These are phyloP conservation scores for Eretmochelys imbricata DNA, from an alignment of 2,113 vertebrate genomes.

Conservation along the genomic window DNA sequence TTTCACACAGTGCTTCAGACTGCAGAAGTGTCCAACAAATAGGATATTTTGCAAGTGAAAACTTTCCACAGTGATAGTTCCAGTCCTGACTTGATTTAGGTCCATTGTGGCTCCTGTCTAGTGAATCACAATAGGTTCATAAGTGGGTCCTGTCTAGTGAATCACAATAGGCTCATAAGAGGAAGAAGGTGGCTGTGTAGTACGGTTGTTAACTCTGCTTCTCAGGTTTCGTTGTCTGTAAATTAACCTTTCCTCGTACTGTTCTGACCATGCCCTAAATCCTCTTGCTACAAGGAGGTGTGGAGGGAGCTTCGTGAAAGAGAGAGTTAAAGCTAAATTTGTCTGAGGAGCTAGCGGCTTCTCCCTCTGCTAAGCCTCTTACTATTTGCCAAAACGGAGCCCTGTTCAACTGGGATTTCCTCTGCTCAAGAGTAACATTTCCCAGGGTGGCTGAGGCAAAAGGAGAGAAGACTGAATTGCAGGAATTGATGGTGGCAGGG, in stretches of 20 bases:
- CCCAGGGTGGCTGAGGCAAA: background rate
- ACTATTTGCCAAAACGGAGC: background rate
- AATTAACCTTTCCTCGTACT: background rate
- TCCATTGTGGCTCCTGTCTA: background rate
- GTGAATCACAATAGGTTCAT: background rate
- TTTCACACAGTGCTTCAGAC: background rate
- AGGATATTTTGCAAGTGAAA: background rate
- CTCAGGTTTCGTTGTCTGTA: background rate
- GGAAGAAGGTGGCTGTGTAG: background rate
- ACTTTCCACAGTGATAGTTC: background rate
- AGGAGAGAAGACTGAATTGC: background rate
- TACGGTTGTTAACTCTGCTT: background rate
- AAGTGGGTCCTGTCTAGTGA: background rate
- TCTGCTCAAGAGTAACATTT: background rate
- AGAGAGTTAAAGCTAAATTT: background rate
- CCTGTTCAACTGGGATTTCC: background rate
- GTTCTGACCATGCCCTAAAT: background rate
- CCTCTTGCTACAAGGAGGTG: background rate
- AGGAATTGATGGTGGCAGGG: background rate
- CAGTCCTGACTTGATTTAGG: background rate
- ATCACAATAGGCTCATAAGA: background rate
- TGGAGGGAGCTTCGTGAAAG: background rate
- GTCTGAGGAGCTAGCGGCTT: background rate
- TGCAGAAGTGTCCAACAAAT: background rate
- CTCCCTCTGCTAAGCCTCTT: background rate